Conservation (phyloP, 2,888 invertebrate species). For the Mechanitis messenoides region DNA sequence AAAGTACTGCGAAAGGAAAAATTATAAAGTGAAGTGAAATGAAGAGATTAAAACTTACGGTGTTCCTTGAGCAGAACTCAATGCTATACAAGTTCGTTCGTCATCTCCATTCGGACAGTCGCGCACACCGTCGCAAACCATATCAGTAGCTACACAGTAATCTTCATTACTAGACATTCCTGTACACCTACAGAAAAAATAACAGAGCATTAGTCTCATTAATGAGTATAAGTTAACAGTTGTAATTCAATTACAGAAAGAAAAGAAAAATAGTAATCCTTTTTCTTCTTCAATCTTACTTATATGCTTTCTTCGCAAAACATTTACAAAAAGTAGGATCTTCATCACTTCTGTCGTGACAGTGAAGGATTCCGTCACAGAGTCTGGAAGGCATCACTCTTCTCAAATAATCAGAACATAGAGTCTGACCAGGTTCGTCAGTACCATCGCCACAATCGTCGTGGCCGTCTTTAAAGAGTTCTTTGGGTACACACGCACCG, state of each 20-base stretch:
- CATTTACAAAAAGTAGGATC: slow-evolving; percentile 80
- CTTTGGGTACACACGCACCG: slow-evolving; percentile 82
- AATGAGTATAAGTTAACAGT: background rate
- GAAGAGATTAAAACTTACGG: slow-evolving; percentile 42
- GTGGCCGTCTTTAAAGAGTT: slow-evolving; percentile 80
- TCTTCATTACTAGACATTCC: slow-evolving; percentile 43
- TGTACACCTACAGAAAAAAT: slow-evolving; percentile 43
- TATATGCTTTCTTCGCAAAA: slow-evolving; percentile 53
- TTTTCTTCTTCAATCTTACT: slow-evolving; percentile 39
- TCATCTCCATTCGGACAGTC: slow-evolving; percentile 87
- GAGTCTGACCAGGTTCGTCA: slow-evolving; percentile 80
- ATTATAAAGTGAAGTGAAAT: too few relatives aligned
- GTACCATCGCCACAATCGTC: slow-evolving; percentile 83
- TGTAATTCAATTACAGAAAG: background rate
- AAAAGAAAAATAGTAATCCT: background rate
- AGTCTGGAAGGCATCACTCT: slow-evolving; percentile 81
- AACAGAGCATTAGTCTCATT: background rate
- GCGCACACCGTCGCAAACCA: slow-evolving; percentile 84
- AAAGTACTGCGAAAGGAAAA: too few relatives aligned
- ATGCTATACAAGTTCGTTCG: slow-evolving; percentile 78
- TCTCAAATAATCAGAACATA: slow-evolving; percentile 80
- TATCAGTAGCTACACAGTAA: slow-evolving; percentile 82
- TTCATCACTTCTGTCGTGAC: slow-evolving; percentile 87
- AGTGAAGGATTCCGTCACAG: slow-evolving; percentile 87
- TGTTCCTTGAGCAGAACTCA: slow-evolving; percentile 51